phyloP scores from a whole-genome alignment of 1,140 invertebrate genomes.

The Ylistrum balloti region DNA sequence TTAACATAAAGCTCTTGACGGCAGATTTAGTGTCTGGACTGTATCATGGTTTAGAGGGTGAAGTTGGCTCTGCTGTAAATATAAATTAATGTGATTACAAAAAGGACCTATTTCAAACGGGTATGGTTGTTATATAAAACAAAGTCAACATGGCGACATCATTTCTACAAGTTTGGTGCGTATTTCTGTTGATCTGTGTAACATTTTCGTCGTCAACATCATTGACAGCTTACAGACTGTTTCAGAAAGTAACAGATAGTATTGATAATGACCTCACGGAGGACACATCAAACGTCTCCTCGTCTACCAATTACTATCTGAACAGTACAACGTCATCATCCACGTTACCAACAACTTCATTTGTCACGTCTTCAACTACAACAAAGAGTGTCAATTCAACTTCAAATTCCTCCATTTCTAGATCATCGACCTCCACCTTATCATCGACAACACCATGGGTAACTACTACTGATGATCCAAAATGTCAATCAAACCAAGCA shows the following conservation, averaged over 20 bases:
- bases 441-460: background rate
- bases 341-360: background rate
- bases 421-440: background rate
- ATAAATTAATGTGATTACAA: background rate
- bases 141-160: background rate
- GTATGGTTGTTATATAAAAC: background rate
- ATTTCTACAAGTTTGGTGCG: background rate
- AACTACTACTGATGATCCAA: background rate
- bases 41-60: background rate
- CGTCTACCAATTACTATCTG: background rate
- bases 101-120: background rate
- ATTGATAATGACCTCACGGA: background rate
- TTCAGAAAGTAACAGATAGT: background rate
- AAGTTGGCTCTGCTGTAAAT: background rate
- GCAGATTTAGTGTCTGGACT: background rate
- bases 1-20: background rate
- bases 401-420: background rate
- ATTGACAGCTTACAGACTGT: background rate
- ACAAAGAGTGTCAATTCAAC: background rate
- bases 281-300: background rate
- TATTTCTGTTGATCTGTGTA: background rate
- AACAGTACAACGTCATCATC: background rate
- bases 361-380: background rate
- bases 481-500: background rate
- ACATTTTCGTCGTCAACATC: background rate